phyloP scores from a whole-genome alignment of 2,888 invertebrate species.

The Hyles lineata region DNA sequence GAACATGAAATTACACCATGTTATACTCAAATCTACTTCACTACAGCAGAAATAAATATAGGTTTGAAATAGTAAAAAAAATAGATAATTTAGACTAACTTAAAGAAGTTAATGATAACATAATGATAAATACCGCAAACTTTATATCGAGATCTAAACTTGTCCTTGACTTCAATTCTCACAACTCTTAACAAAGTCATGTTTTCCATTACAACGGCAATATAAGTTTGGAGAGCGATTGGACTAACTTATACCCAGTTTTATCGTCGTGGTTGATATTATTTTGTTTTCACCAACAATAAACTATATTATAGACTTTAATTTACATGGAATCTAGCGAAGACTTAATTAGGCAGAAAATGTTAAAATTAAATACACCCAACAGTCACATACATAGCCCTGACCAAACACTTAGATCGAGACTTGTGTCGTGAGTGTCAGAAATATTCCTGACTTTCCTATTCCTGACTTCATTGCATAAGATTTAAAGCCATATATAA shows the following conservation, averaged over 20 bases:
- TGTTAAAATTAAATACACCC: background rate
- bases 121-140: no score
- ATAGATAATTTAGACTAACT: no score
- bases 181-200: background rate
- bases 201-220: background rate
- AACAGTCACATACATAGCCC: background rate
- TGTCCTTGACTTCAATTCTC: background rate
- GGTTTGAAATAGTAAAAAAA: no score
- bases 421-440: no score
- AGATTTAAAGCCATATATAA: background rate
- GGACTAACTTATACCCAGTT: background rate
- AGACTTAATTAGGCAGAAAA: background rate
- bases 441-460: no score
- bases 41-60: no score
- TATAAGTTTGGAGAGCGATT: slow-evolving; percentile 11
- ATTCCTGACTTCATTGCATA: no score
- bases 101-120: no score
- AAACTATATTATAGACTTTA: background rate
- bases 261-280: background rate
- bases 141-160: no score
- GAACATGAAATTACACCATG: no score
- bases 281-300: slow-evolving; percentile 1
- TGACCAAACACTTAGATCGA: no score
- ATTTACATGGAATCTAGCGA: background rate
- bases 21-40: no score